phyloP scores from a whole-genome alignment of 1,140 invertebrate genomes.

The Brachionus asplanchnoidis region DNA sequence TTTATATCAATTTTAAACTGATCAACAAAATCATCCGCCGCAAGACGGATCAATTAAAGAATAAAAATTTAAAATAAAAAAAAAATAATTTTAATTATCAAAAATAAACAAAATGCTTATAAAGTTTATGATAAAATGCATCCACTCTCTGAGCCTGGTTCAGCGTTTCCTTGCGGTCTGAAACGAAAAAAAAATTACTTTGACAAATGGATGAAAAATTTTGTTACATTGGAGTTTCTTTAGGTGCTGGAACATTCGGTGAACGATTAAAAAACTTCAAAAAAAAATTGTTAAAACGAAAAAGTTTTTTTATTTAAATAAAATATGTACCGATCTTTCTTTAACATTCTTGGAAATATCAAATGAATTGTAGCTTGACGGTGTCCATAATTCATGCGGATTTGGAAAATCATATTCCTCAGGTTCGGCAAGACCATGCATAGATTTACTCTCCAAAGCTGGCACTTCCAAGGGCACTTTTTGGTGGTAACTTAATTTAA shows the following conservation, averaged over 20 bases:
- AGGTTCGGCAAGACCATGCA: slow-evolving; percentile 66
- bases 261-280: background rate
- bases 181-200: background rate
- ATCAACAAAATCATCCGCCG: background rate
- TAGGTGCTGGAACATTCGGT: background rate
- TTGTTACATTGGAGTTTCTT: slow-evolving; percentile 36
- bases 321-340: slow-evolving; percentile 49
- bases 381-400: slow-evolving; percentile 62
- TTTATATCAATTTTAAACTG: background rate
- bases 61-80: background rate
- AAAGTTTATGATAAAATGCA: slow-evolving; percentile 15
- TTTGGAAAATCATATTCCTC: slow-evolving; percentile 63
- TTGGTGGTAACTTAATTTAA: slow-evolving; percentile 64
- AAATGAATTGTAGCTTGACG: slow-evolving; percentile 62
- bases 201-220: background rate
- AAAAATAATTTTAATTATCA: background rate
- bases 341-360: slow-evolving; percentile 53
- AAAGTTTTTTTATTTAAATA: slow-evolving; percentile 43
- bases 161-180: slow-evolving; percentile 40
- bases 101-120: slow-evolving; percentile 2
- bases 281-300: background rate
- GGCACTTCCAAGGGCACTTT: slow-evolving; percentile 65
- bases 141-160: slow-evolving; percentile 8
- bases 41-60: background rate
- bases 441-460: slow-evolving; percentile 64